Base-by-base conservation (phyloP, 2,797 vertebrate genomes). In the Ficedula albicollis region DNA sequence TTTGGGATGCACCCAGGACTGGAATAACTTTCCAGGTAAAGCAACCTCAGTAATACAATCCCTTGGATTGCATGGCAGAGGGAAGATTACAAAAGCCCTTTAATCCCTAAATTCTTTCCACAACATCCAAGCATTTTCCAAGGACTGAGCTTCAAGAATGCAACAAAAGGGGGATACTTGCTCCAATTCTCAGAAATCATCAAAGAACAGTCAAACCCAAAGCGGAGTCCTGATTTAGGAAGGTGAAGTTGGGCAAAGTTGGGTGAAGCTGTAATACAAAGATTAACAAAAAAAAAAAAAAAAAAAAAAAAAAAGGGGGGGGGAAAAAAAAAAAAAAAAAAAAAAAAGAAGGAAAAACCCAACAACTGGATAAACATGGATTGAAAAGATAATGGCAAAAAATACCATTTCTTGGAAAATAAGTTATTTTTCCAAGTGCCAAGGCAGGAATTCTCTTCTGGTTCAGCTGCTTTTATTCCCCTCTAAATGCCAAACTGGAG, bases 121-220 rank as follows among this genome's bases (percentile, higher is more conserved):
- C n/a, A 82, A 55, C 26, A 73, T 54, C 29, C 34, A 20, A 74
- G 26, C 51, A 48, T 70, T n/a, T 95, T 85, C 44, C 52, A 67
- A 73, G 43, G 26, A 34, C 1, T 30, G 13, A 83, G 29, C 38
- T 72, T 52, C 25, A 60, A 62, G 26, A 81, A 80, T 6, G 23
- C 23, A 14, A 26, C 41, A 75, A 70, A 7, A 3, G 3, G 3
- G 3, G 4, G 6, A n/a, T n/a, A n/a, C n/a, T n/a, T n/a, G n/a
- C n/a, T n/a, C n/a, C n/a, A n/a, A n/a, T n/a, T n/a, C n/a, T n/a
- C n/a, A n/a, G n/a, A n/a, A n/a, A n/a, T n/a, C n/a, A n/a, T n/a
- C n/a, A n/a, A n/a, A n/a, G n/a, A n/a, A n/a, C n/a, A n/a, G n/a
- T n/a, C n/a, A n/a, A n/a, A n/a, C n/a, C n/a, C n/a, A n/a, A n/a